Evolutionary conservation across 2,113 vertebrate genomes (phyloP), one percentile per base, ranked within the genome.

Genomic region (Equus przewalskii): DNA sequence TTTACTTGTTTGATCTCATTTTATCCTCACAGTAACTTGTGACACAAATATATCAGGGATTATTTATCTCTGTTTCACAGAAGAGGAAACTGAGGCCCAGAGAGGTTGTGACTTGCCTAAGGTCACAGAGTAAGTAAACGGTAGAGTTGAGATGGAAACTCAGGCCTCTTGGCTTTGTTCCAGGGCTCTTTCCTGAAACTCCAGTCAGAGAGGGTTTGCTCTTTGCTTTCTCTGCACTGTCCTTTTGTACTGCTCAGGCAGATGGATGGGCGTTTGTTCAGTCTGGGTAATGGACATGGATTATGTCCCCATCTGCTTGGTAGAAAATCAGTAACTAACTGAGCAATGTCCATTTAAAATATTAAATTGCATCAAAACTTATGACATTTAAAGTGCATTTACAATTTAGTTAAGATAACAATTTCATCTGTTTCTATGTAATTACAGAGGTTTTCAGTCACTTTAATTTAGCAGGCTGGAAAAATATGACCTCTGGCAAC

Each of bases 371-470:
- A 60, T 64, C 96, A 89, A 87, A 98, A 97, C 94, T 98, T 98
- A 78, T 90, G 97, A 95, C 76, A 83, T 90, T 90, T 93, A 98
- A 92, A 98, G 97, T 97, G 91, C 98, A 96, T 96, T 98, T 98
- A 96, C 80, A 97, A 97, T 98, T 97, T 98, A 98, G 97, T 98
- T 98, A 98, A 98, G 98, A 98, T 99, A 98, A 98, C 98, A 99
- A 97, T 98, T 99, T 98, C 96, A 56, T 98, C 98, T 98, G 98
- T 96, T 97, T 98, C 98, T 26, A 83, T 97, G 94, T 98, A 99
- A 98, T 99, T 99, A 98, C 21, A 89, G 97, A 96, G 91, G 82
- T 98, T 98, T 99, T 97, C 98, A 97, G 97, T 98, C 97, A 96
- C 86, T 97, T 97, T 91, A 51, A 87, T 95, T 97, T 99, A 99